phyloP scores from a whole-genome alignment of 2,888 invertebrate genomes.

The Macaria liturata region DNA sequence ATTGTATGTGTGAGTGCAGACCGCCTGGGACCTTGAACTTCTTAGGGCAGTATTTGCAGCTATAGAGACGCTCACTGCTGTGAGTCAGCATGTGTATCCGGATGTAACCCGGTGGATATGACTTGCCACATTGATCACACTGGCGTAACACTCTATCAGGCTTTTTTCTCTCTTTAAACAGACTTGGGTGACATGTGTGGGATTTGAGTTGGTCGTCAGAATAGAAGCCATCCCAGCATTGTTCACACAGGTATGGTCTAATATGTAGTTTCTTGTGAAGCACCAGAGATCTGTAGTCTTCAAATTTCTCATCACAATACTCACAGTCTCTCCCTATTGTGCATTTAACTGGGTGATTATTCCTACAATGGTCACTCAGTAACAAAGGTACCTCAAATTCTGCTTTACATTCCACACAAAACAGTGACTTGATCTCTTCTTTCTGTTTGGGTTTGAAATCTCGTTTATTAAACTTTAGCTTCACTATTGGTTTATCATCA shows the following conservation, averaged over 20 bases:
- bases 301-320: slow-evolving; percentile 75
- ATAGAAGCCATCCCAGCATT: slow-evolving; percentile 75
- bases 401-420: slow-evolving; percentile 72
- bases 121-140: slow-evolving; percentile 79
- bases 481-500: slow-evolving; percentile 44
- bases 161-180: slow-evolving; percentile 53
- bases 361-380: slow-evolving; percentile 62
- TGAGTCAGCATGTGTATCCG: slow-evolving; percentile 76
- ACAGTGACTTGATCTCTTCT: slow-evolving; percentile 48
- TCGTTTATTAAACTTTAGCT: slow-evolving; percentile 41
- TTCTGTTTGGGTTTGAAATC: slow-evolving; percentile 40
- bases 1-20: slow-evolving; percentile 70
- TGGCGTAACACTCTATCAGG: slow-evolving; percentile 59
- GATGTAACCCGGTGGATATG: slow-evolving; percentile 75
- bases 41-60: slow-evolving; percentile 76
- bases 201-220: slow-evolving; percentile 49
- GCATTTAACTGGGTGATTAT: slow-evolving; percentile 62
- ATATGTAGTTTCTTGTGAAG: slow-evolving; percentile 70
- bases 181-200: slow-evolving; percentile 64
- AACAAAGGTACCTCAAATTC: slow-evolving; percentile 57
- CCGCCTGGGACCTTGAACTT: slow-evolving; percentile 77
- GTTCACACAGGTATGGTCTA: slow-evolving; percentile 71
- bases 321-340: slow-evolving; percentile 68
- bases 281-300: slow-evolving; percentile 70
- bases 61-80: slow-evolving; percentile 63